Conservation (phyloP, 37 sponge, comb jelly and placozoan species). For the Agelas oroides region DNA sequence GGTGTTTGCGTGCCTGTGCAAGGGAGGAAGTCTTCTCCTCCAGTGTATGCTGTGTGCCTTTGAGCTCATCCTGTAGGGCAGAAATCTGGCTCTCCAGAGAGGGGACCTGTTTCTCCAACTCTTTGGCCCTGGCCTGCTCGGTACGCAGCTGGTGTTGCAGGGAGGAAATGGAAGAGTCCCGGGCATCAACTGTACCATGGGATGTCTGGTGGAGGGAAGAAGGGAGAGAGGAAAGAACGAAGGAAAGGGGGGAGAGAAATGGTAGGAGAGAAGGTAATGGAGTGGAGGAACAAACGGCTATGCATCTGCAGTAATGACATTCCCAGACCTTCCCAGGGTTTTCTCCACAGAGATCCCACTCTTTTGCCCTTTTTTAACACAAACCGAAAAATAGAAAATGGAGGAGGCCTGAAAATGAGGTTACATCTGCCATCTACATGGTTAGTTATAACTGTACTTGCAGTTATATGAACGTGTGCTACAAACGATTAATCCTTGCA, state of each 20-base stretch:
- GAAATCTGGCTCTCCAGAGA: constrained; percentile 48
- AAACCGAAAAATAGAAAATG: too few species aligned
- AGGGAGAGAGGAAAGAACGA: background rate
- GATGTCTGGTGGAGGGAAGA: constrained; percentile 38
- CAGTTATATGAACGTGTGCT: too few species aligned
- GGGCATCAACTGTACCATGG: constrained; percentile 69
- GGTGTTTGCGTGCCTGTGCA: constrained; percentile 68
- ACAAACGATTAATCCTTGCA: too few species aligned
- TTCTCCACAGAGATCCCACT: too few species aligned
- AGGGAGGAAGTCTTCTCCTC: constrained; percentile 85
- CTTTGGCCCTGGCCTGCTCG: constrained; percentile 35
- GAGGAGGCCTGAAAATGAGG: too few species aligned
- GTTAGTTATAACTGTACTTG: too few species aligned
- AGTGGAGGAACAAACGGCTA: too few species aligned
- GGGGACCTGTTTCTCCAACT: constrained; percentile 51
- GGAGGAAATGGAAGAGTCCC: constrained; percentile 47
- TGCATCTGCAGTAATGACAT: too few species aligned
- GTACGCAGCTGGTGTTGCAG: constrained; percentile 47
- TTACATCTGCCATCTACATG: too few species aligned
- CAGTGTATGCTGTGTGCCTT: constrained; percentile 26
- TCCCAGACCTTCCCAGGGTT: too few species aligned
- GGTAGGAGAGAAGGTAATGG: too few species aligned
- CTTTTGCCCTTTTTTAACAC: too few species aligned
- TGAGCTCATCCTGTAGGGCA: constrained; percentile 42
- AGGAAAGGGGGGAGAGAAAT: background rate